Percentiles rank a stretch among this genome's conserved stretches.
phyloP scores from a whole-genome alignment of 1,140 invertebrate genomes.

The Dolichoris vasculosae region DNA sequence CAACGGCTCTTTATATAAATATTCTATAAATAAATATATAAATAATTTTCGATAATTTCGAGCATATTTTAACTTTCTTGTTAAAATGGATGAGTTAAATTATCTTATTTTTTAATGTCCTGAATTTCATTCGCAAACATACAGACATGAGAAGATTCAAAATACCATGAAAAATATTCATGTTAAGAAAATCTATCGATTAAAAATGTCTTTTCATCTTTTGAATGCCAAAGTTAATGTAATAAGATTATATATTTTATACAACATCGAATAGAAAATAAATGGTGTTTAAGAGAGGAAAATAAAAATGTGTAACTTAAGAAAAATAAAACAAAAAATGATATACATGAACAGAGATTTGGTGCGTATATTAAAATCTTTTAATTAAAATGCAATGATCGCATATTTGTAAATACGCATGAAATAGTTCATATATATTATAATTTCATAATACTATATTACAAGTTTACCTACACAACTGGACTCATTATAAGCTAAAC shows the following conservation, averaged over 20 bases:
- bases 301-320: neutral
- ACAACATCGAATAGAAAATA: neutral
- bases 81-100: too few species aligned
- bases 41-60: too few species aligned
- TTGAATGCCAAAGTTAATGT: neutral
- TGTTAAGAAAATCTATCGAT: too few species aligned
- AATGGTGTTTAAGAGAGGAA: neutral
- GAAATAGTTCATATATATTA: neutral
- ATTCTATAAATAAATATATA: too few species aligned
- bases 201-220: neutral
- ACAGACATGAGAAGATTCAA: too few species aligned
- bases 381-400: neutral
- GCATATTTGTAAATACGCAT: neutral
- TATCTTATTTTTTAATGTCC: too few species aligned
- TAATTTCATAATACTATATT: constrained; percentile 3
- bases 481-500: neutral
- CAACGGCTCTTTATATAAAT: too few species aligned
- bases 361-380: neutral
- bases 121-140: too few species aligned
- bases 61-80: too few species aligned
- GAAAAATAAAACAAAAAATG: neutral
- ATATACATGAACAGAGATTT: neutral
- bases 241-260: neutral
- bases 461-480: neutral
- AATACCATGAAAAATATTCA: too few species aligned